Percentiles rank a stretch among this genome's conserved stretches.
Evolutionary conservation across 2,797 vertebrate species (phyloP).

Genomic region (Naso thynnoides): DNA sequence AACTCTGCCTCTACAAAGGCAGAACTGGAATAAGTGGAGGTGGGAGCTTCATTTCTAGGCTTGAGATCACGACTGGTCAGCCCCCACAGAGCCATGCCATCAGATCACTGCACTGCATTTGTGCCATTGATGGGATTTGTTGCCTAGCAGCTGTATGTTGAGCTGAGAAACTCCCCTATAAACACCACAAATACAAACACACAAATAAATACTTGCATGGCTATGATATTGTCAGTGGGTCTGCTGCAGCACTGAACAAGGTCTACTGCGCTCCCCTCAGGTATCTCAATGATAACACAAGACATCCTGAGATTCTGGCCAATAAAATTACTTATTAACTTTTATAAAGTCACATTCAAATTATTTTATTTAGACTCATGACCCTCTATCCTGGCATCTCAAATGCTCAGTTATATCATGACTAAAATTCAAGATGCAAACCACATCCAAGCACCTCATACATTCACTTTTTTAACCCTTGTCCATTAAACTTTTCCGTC

Average conservation of each 20-base stretch:
- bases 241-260: background rate
- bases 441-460: background rate
- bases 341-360: conserved; percentile 1
- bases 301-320: conserved; percentile 9
- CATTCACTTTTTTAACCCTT: background rate
- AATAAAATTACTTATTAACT: background rate
- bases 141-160: conserved; percentile 65
- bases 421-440: background rate
- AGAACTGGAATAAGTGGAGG: conserved; percentile 48
- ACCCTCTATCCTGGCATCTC: background rate
- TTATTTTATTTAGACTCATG: background rate
- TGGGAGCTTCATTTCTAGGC: conserved; percentile 43
- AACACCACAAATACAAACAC: background rate
- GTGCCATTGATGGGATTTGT: conserved; percentile 71
- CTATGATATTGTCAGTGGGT: background rate
- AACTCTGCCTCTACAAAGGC: conserved; percentile 36
- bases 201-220: background rate
- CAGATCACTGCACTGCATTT: conserved; percentile 63
- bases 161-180: conserved; percentile 1
- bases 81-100: conserved; percentile 36
- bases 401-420: background rate
- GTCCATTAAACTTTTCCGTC: too few species aligned
- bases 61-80: conserved; percentile 36
- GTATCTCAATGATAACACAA: background rate
- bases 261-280: background rate